Evolutionary conservation across 2,888 invertebrate genomes (phyloP), one percentile per base, ranked within the genome.

Genomic region (Hydropsyche betteni): DNA sequence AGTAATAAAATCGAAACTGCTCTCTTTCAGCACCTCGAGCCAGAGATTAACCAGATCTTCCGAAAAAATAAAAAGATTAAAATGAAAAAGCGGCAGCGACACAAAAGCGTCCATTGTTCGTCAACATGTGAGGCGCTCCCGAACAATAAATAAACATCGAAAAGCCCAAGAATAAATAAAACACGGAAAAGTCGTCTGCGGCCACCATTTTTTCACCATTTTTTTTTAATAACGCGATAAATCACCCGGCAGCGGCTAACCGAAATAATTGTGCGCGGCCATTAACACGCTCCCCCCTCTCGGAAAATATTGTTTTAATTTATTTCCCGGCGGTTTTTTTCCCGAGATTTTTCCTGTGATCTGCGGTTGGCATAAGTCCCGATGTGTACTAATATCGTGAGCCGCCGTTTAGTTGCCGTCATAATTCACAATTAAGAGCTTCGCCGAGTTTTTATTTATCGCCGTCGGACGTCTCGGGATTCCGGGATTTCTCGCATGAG

Each of bases 381-480:
- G 44, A 44, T 44, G 44, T 10, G 10, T 10, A 44, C 44, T 44
- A 44, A 44, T 44, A 44, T 44, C 6, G 10, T 44, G 7, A 24
- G 33, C 33, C 44, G 24, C 55, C 24, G 10, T 44, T 44, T 44
- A 44, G 10, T 24, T 24, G 24, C 71, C 71, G 76, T 77, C 75
- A 78, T 78, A 78, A 78, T 74, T 78, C 78, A 78, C 75, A 70
- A 75, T 75, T 75, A 77, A 77, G 75, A 78, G 78, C 75, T 76
- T 64, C 73, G 69, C 76, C 61, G 53, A 53, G 53, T 53, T 53
- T 53, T 53, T 53, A 53, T 53, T 53, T 53, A 53, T 24, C 58
- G 58, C 24, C n/a, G 14, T 24, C 24, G 58, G 16, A 8, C 58
- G 58, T 14, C 16, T 16, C 16, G 53, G 53, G 14, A 53, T 58